Evolutionary conservation across 2,797 vertebrate genomes (phyloP), one percentile per base, ranked within the genome.

Genomic region (Loriculus beryllinus): DNA sequence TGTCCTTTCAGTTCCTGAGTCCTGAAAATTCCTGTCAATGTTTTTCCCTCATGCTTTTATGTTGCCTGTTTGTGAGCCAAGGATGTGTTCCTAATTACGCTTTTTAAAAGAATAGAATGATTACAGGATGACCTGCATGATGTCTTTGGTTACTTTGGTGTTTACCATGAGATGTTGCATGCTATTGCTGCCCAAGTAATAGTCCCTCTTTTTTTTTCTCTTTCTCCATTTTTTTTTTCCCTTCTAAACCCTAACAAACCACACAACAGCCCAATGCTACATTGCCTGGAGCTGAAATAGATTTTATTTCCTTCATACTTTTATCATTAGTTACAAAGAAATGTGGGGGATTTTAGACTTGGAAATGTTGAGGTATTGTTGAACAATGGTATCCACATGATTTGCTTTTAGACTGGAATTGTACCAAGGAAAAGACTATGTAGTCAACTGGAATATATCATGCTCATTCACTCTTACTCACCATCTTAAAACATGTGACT

Each of bases 361-460:
- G 94, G 95, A 95, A 97, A 96, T 85, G 52, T 0, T 96, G 83
- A 91, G 37, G 33, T 76, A 12, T 57, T 79, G 57, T 75, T 92
- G 74, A 90, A 76, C 29, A 40, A 5, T 35, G 5, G 10, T 81
- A 75, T 79, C 71, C 86, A 52, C 56, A 22, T 94, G 91, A 59
- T 65, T 22, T 31, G 67, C 83, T 69, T 92, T 83, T 39, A 17
- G 21, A 21, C 17, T 48, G 77, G 67, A 95, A 57, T 57, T 76
- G n/a, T 75, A 85, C 57, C 71, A 79, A 56, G 47, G 33, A 83
- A 92, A 78, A 81, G 95, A 69, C 5, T 15, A 2, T 88, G 65
- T 75, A 67, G 91, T 86, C 96, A 93, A 12, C 56, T 82, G 90
- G 95, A 90, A 88, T 94, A 84, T 94, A 70, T 96, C 82, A 60